phyloP scores from a whole-genome alignment of 2,113 vertebrate genomes.

The Rhinichthys klamathensis region DNA sequence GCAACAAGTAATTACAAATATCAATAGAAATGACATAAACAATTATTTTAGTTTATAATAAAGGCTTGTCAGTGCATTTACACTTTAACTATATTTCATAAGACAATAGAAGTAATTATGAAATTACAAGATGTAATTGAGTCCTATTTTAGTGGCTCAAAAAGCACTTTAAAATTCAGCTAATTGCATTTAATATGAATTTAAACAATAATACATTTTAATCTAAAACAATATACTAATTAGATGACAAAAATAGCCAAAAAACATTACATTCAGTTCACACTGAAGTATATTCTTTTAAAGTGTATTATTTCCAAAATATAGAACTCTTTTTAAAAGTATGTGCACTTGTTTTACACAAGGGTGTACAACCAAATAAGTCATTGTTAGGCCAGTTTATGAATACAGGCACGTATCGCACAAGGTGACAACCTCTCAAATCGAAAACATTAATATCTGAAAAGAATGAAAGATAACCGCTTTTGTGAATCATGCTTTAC shows the following conservation, averaged over 20 bases:
- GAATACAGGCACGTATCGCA: neutral
- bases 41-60: neutral
- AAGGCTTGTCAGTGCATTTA: neutral
- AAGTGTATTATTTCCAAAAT: neutral
- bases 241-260: too few species aligned
- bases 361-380: neutral
- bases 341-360: too few species aligned
- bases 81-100: neutral
- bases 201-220: neutral
- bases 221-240: neutral
- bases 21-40: neutral
- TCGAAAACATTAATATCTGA: conserved; percentile 29
- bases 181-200: neutral
- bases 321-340: neutral
- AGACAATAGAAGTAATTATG: too few species aligned
- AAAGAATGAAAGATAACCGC: conserved; percentile 29
- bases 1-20: too few species aligned
- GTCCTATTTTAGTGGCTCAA: neutral
- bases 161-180: neutral
- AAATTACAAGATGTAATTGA: too few species aligned
- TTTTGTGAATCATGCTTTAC: conserved; percentile 42
- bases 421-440: neutral
- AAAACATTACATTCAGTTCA: neutral
- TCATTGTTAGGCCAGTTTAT: neutral
- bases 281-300: neutral